Evolutionary conservation across 2,797 vertebrate species (phyloP).

Genomic region (Capromys pilorides): DNA sequence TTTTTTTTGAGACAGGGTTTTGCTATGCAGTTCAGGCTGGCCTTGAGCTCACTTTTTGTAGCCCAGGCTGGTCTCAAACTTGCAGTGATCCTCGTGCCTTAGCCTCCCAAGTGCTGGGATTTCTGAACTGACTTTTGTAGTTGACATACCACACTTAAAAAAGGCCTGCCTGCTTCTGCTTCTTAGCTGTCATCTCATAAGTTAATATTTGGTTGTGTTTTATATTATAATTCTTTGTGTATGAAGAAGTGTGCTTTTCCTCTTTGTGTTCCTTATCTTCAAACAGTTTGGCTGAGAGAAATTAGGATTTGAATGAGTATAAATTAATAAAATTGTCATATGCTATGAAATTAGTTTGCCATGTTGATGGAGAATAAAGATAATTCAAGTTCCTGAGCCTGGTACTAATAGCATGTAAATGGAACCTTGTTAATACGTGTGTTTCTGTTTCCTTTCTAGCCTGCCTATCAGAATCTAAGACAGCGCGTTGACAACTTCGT

Average conservation of each 20-base stretch:
- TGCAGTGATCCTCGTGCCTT: no score
- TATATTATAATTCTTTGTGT: slow-evolving; percentile 3
- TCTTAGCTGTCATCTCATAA: not conserved
- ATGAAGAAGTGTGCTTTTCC: not conserved
- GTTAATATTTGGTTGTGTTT: not conserved
- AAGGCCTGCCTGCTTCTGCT: not conserved
- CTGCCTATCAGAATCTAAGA: slow-evolving; percentile 96
- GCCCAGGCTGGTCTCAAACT: no score
- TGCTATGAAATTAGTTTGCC: not conserved
- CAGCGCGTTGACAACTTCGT: slow-evolving; percentile 99
- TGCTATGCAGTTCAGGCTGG: no score
- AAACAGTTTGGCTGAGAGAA: not conserved
- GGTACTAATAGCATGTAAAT: not conserved
- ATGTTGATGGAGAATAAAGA: not conserved
- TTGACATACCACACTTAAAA: not conserved
- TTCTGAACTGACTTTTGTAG: not conserved
- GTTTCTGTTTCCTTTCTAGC: slow-evolving; percentile 85
- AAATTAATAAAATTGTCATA: not conserved
- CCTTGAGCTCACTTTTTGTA: no score
- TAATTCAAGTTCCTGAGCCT: not conserved
- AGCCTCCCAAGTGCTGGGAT: not conserved
- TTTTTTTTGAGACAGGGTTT: no score
- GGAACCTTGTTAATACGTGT: slow-evolving; percentile 12
- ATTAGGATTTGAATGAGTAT: not conserved
- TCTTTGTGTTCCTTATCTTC: not conserved